Base-by-base conservation (phyloP, 2,113 vertebrate genomes). In the Dipodomys spectabilis region DNA sequence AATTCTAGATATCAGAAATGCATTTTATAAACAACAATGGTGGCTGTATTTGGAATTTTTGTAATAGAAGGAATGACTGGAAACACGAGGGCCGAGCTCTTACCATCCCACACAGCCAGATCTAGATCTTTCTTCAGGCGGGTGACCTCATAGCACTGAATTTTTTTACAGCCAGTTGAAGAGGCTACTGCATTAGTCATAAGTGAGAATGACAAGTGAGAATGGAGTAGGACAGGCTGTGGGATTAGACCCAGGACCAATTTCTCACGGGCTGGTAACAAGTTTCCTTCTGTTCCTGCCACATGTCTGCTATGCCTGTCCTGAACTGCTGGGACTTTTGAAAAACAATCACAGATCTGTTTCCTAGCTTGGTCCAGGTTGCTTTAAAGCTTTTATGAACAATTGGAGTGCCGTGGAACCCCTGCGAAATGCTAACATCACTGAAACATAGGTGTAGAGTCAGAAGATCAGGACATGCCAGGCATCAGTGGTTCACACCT, bases 201-300 rank as follows among this genome's bases (percentile, higher is more conserved):
- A 53, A 85, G 2, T 15, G 65, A 95, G 60, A 91, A 88, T 82
- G 86, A 94, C 84, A 91, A n/a, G 12, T 65, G 64, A 88, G 88
- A 88, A 69, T 64, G 67, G 49, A 44, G 79, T 81, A 67, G 95
- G 93, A 86, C 88, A 91, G 92, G 96, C 91, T 96, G 23, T 88
- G 80, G 85, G 93, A 97, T 64, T 78, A 89, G 78, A 93, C 68
- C 1, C 49, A 88, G 49, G 64, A 86, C 75, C 39, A 0, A 85
- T 93, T 97, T 98, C 98, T 97, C 97, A 98, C 35, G 68, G 92
- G n/a, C 92, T 94, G 60, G 27, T 91, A n/a, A 91, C 93, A 92
- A 28, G 23, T 44, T 39, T 64, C 65, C 77, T 78, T 78, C 68
- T 85, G 45, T 77, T 22, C 71, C 67, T 78, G 18, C 67, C 71